Percentiles rank a stretch among this genome's conserved stretches.
These are phyloP conservation scores for Plecotus auritus DNA, from an alignment of 2,113 vertebrate genomes.

Conservation along the genomic window DNA sequence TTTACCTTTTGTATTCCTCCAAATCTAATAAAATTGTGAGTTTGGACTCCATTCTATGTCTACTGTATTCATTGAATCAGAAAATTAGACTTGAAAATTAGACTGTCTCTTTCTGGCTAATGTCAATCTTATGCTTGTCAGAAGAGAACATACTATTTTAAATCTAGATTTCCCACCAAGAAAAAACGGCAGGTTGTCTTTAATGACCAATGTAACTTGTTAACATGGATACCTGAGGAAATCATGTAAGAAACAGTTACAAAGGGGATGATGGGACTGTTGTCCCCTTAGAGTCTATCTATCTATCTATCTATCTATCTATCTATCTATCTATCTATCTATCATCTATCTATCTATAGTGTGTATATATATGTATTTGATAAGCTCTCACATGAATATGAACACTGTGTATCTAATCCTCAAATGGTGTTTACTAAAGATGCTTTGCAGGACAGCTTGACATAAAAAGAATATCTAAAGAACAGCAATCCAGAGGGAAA, in stretches of 20 bases:
- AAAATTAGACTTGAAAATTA: conserved; percentile 58
- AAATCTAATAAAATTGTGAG: conserved; percentile 1
- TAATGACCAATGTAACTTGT: neutral
- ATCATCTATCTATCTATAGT: no score
- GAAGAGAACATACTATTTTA: conserved; percentile 23
- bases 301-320: no score
- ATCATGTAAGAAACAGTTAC: neutral
- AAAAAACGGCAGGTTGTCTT: neutral
- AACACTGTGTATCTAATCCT: neutral
- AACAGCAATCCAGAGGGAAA: neutral
- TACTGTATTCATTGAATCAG: conserved; percentile 39
- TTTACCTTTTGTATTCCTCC: neutral
- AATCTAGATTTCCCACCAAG: neutral
- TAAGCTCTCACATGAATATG: neutral
- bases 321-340: neutral
- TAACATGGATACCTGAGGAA: conserved; percentile 6
- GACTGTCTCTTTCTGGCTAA: conserved; percentile 21
- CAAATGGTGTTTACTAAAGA: neutral
- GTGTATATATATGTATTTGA: neutral
- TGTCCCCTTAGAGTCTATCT: neutral
- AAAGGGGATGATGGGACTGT: neutral
- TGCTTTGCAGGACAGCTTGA: neutral
- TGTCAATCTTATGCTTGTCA: conserved; percentile 20
- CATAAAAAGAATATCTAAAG: neutral
- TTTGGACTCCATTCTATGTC: neutral